Evolutionary conservation across 1,140 invertebrate species (phyloP).

Genomic region (Orchestia grillus): DNA sequence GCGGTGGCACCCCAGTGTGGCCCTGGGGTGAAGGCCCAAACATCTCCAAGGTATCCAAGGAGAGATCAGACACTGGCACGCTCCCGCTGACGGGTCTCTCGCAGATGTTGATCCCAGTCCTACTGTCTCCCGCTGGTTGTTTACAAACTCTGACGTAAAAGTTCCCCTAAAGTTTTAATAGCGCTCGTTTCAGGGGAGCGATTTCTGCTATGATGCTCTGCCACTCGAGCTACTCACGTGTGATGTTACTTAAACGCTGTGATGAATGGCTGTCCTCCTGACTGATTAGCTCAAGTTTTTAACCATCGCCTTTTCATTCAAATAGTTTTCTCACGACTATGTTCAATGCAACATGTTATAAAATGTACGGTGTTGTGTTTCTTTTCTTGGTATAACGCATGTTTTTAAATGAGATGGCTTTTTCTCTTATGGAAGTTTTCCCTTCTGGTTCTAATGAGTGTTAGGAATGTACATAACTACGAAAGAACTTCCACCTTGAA

Average conservation of each 20-base stretch:
- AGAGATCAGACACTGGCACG: too few species aligned
- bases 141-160: background rate
- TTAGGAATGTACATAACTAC: background rate
- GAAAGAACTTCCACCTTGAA: background rate
- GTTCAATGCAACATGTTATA: background rate
- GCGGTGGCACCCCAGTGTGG: too few species aligned
- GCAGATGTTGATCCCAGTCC: background rate
- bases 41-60: too few species aligned
- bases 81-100: background rate
- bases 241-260: background rate
- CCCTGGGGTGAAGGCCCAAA: too few species aligned
- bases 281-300: background rate
- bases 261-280: background rate
- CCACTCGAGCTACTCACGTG: background rate
- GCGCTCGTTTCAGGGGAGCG: background rate
- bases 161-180: background rate
- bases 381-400: background rate
- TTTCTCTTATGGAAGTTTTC: background rate
- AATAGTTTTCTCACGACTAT: background rate
- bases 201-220: background rate
- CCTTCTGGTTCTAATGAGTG: background rate
- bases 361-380: background rate
- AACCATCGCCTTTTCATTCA: background rate
- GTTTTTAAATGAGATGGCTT: background rate
- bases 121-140: background rate